Evolutionary conservation across 2,113 vertebrate genomes (phyloP).

Genomic region (Petroica traversi): DNA sequence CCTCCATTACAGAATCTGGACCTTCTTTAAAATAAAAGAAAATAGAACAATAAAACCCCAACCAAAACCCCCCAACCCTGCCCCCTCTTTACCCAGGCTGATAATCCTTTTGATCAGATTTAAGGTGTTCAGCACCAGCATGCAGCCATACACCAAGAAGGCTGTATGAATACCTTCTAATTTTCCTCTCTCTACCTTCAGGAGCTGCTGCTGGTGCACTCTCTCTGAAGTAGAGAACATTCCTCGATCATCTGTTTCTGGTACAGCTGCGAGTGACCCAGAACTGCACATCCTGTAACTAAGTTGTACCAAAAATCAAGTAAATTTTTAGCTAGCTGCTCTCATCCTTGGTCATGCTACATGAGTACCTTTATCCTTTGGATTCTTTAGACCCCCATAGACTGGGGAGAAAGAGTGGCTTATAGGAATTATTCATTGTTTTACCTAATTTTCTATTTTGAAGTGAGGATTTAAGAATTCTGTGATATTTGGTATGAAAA

Average conservation of each 20-base stretch:
- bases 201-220: background rate
- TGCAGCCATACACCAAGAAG: too few relatives aligned
- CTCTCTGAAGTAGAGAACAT: background rate
- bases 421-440: background rate
- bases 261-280: background rate
- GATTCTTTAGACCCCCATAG: background rate
- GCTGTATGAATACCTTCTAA: background rate
- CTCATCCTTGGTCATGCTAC: background rate
- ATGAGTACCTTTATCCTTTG: background rate
- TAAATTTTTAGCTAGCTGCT: background rate
- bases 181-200: background rate
- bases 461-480: background rate
- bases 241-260: background rate
- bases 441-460: background rate
- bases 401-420: background rate
- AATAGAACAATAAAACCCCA: background rate
- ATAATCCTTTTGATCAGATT: background rate
- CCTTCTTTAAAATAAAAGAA: background rate
- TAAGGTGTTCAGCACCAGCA: background rate
- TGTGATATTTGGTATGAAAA: background rate
- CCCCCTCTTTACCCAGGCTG: background rate
- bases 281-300: background rate
- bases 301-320: background rate
- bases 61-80: rapidly evolving
- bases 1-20: background rate